Evolutionary conservation across 1,140 invertebrate genomes (phyloP), one percentile per base, ranked within the genome.

Genomic region (Battus philenor): DNA sequence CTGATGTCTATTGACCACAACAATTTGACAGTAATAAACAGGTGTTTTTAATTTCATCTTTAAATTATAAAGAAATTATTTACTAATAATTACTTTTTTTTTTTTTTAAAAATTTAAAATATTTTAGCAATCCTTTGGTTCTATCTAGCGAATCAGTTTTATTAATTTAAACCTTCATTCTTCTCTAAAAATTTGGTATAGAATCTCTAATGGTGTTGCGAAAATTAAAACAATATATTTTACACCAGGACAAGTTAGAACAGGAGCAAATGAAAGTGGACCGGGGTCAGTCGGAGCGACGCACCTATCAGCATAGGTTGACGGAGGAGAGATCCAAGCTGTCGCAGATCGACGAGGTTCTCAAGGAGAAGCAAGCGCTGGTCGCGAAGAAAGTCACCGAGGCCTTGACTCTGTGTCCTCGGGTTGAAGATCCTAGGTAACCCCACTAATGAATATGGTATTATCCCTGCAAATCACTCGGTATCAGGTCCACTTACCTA

Each of bases 361-460:
- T 86, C 12, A 59, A 83, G 12, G 76, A 79, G 48, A 63, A 83
- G 45, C 47, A 74, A 1, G 61, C 58, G 1, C 26, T 64, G 8
- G 56, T 89, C 1, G 34, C 73, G 1, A 48, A 57, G 30, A 67
- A 68, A 22, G 47, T 48, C 4, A 29, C 59, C 9, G 54, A 72
- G 18, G 87, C 87, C 17, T 51, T 65, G 22, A 55, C 53, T 38
- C 49, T 74, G 18, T 87, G 86, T 30, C 48, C 69, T 0, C 72
- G 87, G 46, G 71, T 89, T 10, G 55, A 84, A 0, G 85, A 83
- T 7, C 59, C 72, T 1, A 86, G 78, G 88, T 73, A 31, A 32
- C 12, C 27, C 7, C 9, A 4, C 8, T 22, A 22, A 4, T 4
- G 20, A 8, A 22, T 4, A 22, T 3, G 20, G 8, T 3, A 8